Evolutionary conservation across 2,888 invertebrate species (phyloP).

Genomic region (Ophioninae sp.): DNA sequence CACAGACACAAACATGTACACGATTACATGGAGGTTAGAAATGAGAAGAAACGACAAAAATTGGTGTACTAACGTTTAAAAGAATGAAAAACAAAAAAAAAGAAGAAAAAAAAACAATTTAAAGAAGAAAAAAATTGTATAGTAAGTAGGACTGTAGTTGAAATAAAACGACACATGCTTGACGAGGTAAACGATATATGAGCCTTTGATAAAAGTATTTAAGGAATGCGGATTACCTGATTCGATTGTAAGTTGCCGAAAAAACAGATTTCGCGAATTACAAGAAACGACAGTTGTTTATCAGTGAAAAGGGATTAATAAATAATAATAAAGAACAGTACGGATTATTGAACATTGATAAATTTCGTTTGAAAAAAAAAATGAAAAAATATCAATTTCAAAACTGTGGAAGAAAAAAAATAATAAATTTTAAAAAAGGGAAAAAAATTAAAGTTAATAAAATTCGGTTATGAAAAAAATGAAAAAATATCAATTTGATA

Average conservation of each 20-base stretch:
- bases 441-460: too few relatives aligned
- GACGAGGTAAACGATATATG: slow-evolving; percentile 51
- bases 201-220: slow-evolving; percentile 64
- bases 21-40: slow-evolving; percentile 65
- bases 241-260: slow-evolving; percentile 42
- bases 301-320: too few relatives aligned
- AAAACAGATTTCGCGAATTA: neutral
- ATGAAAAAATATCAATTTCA: too few relatives aligned
- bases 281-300: neutral
- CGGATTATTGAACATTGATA: neutral
- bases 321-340: neutral
- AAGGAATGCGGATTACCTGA: slow-evolving; percentile 67
- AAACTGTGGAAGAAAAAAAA: too few relatives aligned
- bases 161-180: slow-evolving; percentile 77
- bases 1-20: slow-evolving; percentile 48
- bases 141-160: slow-evolving; percentile 76
- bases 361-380: too few relatives aligned
- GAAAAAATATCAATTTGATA: too few relatives aligned
- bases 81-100: slow-evolving; percentile 28
- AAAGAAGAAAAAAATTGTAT: slow-evolving; percentile 73
- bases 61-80: slow-evolving; percentile 73
- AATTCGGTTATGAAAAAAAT: too few relatives aligned
- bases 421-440: too few relatives aligned
- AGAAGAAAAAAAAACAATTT: slow-evolving; percentile 28
- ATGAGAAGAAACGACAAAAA: slow-evolving; percentile 49